These are phyloP conservation scores for Mesodorylaimus sp. DNA, from an alignment of 2,888 invertebrate genomes.

Conservation along the genomic window DNA sequence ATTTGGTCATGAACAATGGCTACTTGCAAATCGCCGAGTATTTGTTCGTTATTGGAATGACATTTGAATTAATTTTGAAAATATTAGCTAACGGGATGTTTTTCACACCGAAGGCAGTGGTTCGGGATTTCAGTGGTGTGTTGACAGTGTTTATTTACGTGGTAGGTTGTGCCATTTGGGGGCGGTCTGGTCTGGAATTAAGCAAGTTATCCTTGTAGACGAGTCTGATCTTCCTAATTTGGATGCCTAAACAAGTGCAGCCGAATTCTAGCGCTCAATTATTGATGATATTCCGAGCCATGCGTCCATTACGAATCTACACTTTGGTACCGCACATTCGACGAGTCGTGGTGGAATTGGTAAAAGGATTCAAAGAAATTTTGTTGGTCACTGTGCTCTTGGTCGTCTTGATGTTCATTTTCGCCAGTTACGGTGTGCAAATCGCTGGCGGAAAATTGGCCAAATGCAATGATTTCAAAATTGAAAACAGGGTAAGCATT, in stretches of 20 bases:
- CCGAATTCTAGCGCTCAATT: constrained; percentile 83
- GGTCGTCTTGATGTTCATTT: constrained; percentile 93
- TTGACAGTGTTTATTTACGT: constrained; percentile 92
- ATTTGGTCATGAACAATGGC: constrained; percentile 81
- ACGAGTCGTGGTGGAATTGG: constrained; percentile 93
- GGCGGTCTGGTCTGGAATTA: too few species aligned
- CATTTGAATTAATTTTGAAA: constrained; percentile 79
- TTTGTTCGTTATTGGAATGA: constrained; percentile 94
- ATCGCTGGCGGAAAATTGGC: constrained; percentile 87
- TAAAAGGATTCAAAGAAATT: constrained; percentile 95
- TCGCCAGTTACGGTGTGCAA: constrained; percentile 96
- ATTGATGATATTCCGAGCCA: constrained; percentile 84
- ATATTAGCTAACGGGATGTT: constrained; percentile 90
- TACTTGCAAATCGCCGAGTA: constrained; percentile 79
- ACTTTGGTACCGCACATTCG: constrained; percentile 97
- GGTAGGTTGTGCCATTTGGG: constrained; percentile 52
- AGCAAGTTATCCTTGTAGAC: too few species aligned
- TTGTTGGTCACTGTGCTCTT: constrained; percentile 80
- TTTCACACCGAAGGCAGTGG: constrained; percentile 95
- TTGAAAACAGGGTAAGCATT: constrained; percentile 36
- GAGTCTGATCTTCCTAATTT: constrained; percentile 77
- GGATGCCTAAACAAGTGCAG: constrained; percentile 80
- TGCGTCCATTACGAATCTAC: constrained; percentile 85
- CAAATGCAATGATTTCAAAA: constrained; percentile 83
- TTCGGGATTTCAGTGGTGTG: constrained; percentile 88